Conservation (phyloP, 2,888 invertebrate species). For the Erebia epiphron region DNA sequence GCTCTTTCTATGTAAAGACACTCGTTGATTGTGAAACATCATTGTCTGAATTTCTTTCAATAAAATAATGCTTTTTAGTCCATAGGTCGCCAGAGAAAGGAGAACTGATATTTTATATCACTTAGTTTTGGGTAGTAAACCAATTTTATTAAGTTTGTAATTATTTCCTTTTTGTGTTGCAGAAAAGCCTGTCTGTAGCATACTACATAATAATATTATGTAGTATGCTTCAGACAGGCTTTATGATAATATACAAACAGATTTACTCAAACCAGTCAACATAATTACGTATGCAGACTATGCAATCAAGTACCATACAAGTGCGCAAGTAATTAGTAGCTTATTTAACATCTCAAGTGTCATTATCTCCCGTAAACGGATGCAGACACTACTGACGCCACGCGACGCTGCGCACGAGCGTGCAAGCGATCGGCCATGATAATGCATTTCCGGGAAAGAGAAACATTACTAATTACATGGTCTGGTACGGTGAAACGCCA, state of each 20-base stretch:
- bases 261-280: not conserved
- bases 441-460: constrained; percentile 34
- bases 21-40: too few species aligned
- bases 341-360: constrained; percentile 11
- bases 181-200: not conserved
- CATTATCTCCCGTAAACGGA: constrained; percentile 26
- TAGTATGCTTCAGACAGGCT: too few species aligned
- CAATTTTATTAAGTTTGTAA: too few species aligned
- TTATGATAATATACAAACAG: too few species aligned
- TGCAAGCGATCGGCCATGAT: constrained; percentile 21
- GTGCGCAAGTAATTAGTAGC: not conserved
- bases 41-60: too few species aligned
- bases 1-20: too few species aligned
- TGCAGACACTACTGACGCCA: constrained; percentile 35
- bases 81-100: too few species aligned
- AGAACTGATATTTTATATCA: too few species aligned
- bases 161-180: too few species aligned
- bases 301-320: not conserved
- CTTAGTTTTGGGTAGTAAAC: too few species aligned
- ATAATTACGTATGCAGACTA: not conserved
- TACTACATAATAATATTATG: not conserved
- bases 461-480: constrained; percentile 31
- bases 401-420: constrained; percentile 39
- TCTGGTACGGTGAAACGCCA: constrained; percentile 15
- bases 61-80: too few species aligned